Conservation (phyloP, 1,140 invertebrate species). For the Aethina tumida region DNA sequence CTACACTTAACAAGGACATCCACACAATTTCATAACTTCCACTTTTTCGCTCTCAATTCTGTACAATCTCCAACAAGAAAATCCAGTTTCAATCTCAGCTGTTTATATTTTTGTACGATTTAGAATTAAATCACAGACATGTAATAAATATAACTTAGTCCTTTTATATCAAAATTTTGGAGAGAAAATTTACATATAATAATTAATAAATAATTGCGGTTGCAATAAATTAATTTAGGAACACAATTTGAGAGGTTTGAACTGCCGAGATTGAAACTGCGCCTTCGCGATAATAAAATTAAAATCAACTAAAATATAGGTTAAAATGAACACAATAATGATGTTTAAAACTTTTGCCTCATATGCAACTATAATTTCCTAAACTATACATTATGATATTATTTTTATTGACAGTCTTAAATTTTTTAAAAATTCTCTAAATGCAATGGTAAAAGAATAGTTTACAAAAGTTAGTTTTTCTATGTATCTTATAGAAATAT, state of each 20-base stretch:
- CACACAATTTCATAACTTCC: too few species aligned
- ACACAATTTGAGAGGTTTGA: conserved; percentile 5
- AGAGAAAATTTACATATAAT: conserved; percentile 7
- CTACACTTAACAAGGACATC: conserved; percentile 23
- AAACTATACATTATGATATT: conserved; percentile 23
- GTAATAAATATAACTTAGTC: background rate
- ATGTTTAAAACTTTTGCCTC: too few species aligned
- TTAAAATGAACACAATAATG: too few species aligned
- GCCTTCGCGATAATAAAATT: conserved; percentile 1
- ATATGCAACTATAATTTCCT: conserved; percentile 24
- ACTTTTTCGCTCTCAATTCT: conserved; percentile 21
- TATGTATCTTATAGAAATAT: conserved; percentile 16
- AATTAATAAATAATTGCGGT: conserved; percentile 11
- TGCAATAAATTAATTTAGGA: conserved; percentile 11
- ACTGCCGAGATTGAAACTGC: background rate
- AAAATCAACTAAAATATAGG: conserved; percentile 14
- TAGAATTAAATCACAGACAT: background rate
- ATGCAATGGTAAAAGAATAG: conserved; percentile 26
- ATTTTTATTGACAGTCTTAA: conserved; percentile 24
- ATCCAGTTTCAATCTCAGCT: background rate
- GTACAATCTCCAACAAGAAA: conserved; percentile 23
- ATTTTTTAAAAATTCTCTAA: conserved; percentile 22
- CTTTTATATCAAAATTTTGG: conserved; percentile 6
- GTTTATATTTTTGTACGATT: background rate
- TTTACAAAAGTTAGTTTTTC: conserved; percentile 15